Conservation (phyloP, 2,797 vertebrate species). For the Hyperoplus immaculatus region DNA sequence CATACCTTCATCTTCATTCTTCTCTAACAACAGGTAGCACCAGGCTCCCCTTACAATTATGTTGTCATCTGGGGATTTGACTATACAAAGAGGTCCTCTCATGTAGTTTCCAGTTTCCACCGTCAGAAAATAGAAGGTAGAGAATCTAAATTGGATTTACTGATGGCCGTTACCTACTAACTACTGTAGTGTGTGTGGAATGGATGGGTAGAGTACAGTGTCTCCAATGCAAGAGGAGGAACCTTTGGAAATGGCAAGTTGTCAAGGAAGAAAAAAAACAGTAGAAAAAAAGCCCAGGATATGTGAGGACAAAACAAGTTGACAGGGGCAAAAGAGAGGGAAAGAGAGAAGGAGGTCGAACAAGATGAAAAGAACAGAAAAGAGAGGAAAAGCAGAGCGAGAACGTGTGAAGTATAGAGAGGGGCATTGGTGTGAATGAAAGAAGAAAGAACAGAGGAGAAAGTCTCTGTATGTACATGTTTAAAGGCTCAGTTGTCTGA, state of each 20-base stretch:
- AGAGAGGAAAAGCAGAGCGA: conserved; percentile 14
- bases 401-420: conserved; percentile 12
- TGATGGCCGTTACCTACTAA: conserved; percentile 50
- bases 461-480: conserved; percentile 29
- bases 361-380: conserved; percentile 1
- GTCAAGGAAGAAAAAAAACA: conserved; percentile 7
- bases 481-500: conserved; percentile 58
- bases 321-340: background rate
- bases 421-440: conserved; percentile 18
- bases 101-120: conserved; percentile 36
- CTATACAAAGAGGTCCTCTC: conserved; percentile 62
- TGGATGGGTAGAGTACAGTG: conserved; percentile 10
- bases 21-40: conserved; percentile 67
- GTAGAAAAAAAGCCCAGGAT: background rate
- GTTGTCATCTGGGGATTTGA: conserved; percentile 64
- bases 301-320: conserved; percentile 50
- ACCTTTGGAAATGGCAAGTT: conserved; percentile 58
- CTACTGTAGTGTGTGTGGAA: conserved; percentile 27
- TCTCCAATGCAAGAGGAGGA: conserved; percentile 72
- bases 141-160: conserved; percentile 65
- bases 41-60: conserved; percentile 75
- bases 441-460: conserved; percentile 11
- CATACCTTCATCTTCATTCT: conserved; percentile 70
- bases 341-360: background rate
- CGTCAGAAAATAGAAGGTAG: conserved; percentile 59